phyloP scores from a whole-genome alignment of 2,888 invertebrate genomes.

The Drosophila engyochracea region DNA sequence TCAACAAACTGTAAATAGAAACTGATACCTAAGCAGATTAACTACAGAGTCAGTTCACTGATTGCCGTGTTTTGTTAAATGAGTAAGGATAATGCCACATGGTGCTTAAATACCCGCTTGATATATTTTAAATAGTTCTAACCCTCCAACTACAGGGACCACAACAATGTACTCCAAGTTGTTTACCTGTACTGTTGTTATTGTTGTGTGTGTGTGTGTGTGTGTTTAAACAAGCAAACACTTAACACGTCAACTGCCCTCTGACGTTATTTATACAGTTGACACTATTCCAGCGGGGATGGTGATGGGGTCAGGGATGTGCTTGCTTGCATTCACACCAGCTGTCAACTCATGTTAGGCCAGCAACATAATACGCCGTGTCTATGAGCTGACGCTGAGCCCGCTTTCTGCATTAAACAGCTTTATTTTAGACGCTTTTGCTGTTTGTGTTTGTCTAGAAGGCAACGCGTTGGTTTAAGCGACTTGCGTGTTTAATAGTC shows the following conservation, averaged over 20 bases:
- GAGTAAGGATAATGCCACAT: slow-evolving; percentile 15
- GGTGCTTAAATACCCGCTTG: slow-evolving; percentile 4
- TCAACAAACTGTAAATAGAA: slow-evolving; percentile 14
- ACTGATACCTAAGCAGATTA: slow-evolving; percentile 35
- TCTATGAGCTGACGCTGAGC: slow-evolving; percentile 29
- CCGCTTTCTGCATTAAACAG: slow-evolving; percentile 58
- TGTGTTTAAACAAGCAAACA: slow-evolving; percentile 50
- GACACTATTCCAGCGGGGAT: slow-evolving; percentile 18
- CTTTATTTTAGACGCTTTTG: slow-evolving; percentile 7
- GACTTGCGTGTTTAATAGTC: slow-evolving; percentile 71
- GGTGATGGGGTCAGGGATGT: not conserved
- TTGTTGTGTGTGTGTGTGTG: slow-evolving; percentile 1
- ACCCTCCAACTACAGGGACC: slow-evolving; percentile 37
- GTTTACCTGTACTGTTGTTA: slow-evolving; percentile 35
- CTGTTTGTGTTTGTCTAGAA: slow-evolving; percentile 13
- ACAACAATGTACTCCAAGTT: slow-evolving; percentile 42
- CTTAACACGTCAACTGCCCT: slow-evolving; percentile 52
- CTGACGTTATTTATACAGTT: slow-evolving; percentile 28
- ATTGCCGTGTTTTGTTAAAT: slow-evolving; percentile 25
- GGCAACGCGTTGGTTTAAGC: slow-evolving; percentile 63
- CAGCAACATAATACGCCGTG: slow-evolving; percentile 18
- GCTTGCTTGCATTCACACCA: not conserved
- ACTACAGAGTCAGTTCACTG: slow-evolving; percentile 17
- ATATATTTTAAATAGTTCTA: slow-evolving; percentile 5
- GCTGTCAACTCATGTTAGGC: slow-evolving; percentile 38